A percentile compares a stretch with the other conserved stretches of the same genome.
Conservation (phyloP, 2,888 invertebrate genomes). For the Autographa pulchrina region DNA sequence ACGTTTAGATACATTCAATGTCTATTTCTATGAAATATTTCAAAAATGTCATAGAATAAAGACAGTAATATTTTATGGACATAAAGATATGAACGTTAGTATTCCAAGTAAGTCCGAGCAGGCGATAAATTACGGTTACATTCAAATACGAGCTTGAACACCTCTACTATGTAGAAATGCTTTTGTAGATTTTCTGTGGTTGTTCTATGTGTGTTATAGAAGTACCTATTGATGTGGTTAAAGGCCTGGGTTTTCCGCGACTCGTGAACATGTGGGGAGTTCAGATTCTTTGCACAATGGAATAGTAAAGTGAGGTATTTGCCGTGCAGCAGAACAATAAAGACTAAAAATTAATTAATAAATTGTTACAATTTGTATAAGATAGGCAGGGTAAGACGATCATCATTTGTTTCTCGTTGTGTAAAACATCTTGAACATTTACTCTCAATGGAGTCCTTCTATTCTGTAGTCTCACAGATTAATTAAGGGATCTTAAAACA, state of each 20-base stretch:
- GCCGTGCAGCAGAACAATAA: too few relatives aligned
- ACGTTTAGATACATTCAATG: background rate
- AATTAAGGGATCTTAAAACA: slow-evolving; percentile 23
- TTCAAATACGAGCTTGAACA: slow-evolving; percentile 46
- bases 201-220: slow-evolving; percentile 18
- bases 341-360: too few relatives aligned
- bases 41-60: slow-evolving; percentile 18
- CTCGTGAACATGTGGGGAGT: background rate
- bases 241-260: background rate
- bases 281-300: background rate
- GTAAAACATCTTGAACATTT: background rate
- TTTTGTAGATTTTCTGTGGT: slow-evolving; percentile 18
- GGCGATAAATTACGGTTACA: slow-evolving; percentile 44
- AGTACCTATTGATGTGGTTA: slow-evolving; percentile 7
- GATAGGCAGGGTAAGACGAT: background rate
- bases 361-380: too few relatives aligned
- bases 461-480: slow-evolving; percentile 9
- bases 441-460: background rate
- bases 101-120: slow-evolving; percentile 31
- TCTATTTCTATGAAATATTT: slow-evolving; percentile 17
- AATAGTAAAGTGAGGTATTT: too few relatives aligned
- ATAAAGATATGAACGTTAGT: slow-evolving; percentile 36
- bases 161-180: slow-evolving; percentile 2
- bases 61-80: slow-evolving; percentile 32
- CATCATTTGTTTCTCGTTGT: background rate